phyloP scores from a whole-genome alignment of 2,888 invertebrate species.

The Erebia palarica region DNA sequence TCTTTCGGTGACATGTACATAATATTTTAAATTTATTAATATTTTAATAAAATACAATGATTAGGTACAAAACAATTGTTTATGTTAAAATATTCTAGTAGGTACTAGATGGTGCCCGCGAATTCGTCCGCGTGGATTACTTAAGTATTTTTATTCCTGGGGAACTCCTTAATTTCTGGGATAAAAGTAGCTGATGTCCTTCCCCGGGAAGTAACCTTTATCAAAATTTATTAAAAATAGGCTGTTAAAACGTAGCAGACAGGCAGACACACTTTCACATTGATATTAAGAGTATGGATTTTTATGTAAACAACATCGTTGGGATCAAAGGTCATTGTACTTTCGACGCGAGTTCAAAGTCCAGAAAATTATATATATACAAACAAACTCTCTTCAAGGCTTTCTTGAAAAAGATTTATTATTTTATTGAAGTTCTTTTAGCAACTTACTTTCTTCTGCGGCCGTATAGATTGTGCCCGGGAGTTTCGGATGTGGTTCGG shows the following conservation, averaged over 20 bases:
- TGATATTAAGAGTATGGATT: background rate
- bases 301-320: conserved; percentile 1
- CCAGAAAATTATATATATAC: conserved; percentile 26
- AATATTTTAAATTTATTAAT: too few species aligned
- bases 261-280: too few species aligned
- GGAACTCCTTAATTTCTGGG: too few species aligned
- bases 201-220: too few species aligned
- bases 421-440: background rate
- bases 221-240: too few species aligned
- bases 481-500: conserved; percentile 93
- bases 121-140: too few species aligned
- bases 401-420: background rate
- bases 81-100: too few species aligned
- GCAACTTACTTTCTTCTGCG: conserved; percentile 91
- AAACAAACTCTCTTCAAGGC: background rate
- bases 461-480: conserved; percentile 96
- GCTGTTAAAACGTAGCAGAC: too few species aligned
- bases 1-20: too few species aligned
- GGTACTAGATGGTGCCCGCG: too few species aligned
- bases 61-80: background rate
- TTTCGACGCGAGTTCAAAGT: conserved; percentile 43
- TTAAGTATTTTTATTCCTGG: too few species aligned
- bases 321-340: conserved; percentile 39
- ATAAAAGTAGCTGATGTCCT: too few species aligned
- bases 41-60: background rate